Conservation (phyloP, 2,113 vertebrate genomes). For the Pterocles orientalis region DNA sequence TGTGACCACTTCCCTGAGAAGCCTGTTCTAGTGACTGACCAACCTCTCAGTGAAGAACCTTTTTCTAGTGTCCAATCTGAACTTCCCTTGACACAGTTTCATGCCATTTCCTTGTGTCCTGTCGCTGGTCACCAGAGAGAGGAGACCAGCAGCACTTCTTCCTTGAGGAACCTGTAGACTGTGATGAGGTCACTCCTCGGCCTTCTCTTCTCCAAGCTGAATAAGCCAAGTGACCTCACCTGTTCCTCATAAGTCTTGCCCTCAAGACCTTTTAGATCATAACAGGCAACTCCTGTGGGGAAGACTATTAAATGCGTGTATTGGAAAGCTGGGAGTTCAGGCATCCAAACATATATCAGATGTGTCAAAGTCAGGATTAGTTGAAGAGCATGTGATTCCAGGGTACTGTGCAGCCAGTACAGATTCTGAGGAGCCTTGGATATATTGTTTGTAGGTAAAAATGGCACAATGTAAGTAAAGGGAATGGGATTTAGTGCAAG, state of each 20-base stretch:
- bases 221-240: background rate
- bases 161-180: background rate
- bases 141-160: background rate
- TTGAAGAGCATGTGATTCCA: background rate
- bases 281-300: background rate
- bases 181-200: background rate
- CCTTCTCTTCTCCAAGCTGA: background rate
- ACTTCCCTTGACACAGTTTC: background rate
- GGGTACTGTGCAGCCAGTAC: background rate
- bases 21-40: background rate
- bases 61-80: background rate
- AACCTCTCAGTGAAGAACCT: background rate
- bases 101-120: background rate
- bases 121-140: background rate
- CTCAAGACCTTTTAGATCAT: background rate
- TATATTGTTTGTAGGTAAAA: background rate
- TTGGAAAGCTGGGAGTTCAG: background rate
- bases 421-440: background rate
- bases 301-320: background rate
- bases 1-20: background rate
- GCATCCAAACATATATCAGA: background rate
- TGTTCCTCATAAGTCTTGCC: background rate
- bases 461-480: background rate
- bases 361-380: background rate
- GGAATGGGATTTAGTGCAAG: background rate